Base-by-base conservation (phyloP, 2,888 invertebrate genomes). In the Dendrolimus pini region DNA sequence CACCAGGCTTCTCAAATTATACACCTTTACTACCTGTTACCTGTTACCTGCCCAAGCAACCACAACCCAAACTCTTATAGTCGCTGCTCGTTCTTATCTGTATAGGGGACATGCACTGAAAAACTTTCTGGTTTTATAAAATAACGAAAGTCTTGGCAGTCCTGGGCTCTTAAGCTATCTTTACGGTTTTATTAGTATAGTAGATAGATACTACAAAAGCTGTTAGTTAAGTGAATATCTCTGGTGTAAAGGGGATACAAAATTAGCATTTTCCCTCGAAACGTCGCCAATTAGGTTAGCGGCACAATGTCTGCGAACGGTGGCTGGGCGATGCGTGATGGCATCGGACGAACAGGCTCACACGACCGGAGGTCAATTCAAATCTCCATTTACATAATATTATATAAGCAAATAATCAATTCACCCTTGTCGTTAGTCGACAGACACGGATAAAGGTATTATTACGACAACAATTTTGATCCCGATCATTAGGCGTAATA, bases 241-340 rank as follows among this genome's bases (percentile, higher is more conserved):
- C 62, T 60, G 58, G 62, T 62, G 64, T 61, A 65, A 63, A 65
- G 59, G 64, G 65, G 57, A 71, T 74, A 72, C 71, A 82, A 86
- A 82, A 89, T 88, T 88, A 75, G 75, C 85, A 88, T 86, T 82
- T 82, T 69, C 63, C 70, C 62, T 77, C 71, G 78, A 76, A 76
- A 74, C 74, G 74, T 62, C 75, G 88, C 88, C 89, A 88, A 88
- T 87, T 86, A 83, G 87, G 89, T 87, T 85, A 88, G 80, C 81
- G 71, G 81, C 75, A 70, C 81, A 76, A 65, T 71, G 78, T 74
- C 76, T 76, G 67, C 63, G 63, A 65, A 58, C 64, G 56, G 62
- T 62, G 47, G 47, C 47, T 47, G 47, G 47, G 12, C 68, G 65
- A 59, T 66, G 63, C 65, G 65, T 63, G 61, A 65, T 64, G 30